These are phyloP conservation scores for Tillus elongatus DNA, from an alignment of 2,888 invertebrate genomes.

Conservation along the genomic window DNA sequence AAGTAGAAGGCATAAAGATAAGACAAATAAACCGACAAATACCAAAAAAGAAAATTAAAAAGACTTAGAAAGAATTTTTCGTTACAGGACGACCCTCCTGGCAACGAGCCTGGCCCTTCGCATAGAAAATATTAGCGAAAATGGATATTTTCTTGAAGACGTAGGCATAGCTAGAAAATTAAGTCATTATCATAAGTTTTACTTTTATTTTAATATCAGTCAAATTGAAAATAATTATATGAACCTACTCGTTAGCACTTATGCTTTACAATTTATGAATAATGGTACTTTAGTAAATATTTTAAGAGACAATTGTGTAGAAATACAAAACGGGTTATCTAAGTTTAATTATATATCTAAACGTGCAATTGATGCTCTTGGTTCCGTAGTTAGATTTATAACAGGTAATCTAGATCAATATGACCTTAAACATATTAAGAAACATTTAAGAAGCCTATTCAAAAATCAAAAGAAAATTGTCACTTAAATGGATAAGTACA, in stretches of 20 bases:
- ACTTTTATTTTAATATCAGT: constrained; percentile 6
- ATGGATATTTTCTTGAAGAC: constrained; percentile 6
- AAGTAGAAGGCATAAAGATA: constrained; percentile 16
- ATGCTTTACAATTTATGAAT: no score
- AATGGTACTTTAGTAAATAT: no score
- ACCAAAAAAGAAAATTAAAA: constrained; percentile 16
- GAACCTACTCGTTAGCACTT: neutral
- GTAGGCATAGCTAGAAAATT: constrained; percentile 4
- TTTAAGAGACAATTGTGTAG: no score
- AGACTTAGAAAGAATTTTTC: constrained; percentile 16
- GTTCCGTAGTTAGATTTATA: neutral
- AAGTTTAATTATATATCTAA: neutral
- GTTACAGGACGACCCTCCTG: constrained; percentile 17
- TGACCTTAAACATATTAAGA: no score
- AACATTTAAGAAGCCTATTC: no score
- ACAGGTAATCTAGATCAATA: constrained; percentile 7
- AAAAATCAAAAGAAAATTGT: no score
- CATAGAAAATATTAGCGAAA: constrained; percentile 8
- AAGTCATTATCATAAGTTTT: constrained; percentile 5
- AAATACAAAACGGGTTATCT: neutral
- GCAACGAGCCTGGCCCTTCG: constrained; percentile 18
- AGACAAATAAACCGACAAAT: constrained; percentile 10
- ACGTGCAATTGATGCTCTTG: constrained; percentile 4
- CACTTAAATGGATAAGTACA: no score
- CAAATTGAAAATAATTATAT: neutral